phyloP scores from a whole-genome alignment of 2,797 vertebrate genomes.

The Gymnothorax reevesii region DNA sequence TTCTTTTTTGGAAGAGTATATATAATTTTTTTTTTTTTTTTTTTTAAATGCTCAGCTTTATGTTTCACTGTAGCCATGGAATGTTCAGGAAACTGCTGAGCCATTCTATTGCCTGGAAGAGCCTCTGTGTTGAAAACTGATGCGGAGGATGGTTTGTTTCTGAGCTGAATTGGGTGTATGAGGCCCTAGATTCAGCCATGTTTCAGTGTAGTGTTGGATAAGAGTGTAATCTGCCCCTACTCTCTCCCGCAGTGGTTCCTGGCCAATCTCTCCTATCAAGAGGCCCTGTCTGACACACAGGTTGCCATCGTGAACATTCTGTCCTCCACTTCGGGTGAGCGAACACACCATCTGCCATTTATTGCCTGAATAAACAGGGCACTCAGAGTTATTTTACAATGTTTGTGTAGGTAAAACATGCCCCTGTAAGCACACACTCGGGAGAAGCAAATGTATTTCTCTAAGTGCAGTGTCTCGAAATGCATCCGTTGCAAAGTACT shows the following conservation, averaged over 20 bases:
- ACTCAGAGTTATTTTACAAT: not conserved
- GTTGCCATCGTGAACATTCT: constrained; percentile 94
- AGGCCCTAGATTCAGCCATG: not conserved
- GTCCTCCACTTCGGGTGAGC: constrained; percentile 92
- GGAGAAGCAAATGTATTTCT: not conserved
- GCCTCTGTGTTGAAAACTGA: not conserved
- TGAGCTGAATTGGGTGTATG: not conserved
- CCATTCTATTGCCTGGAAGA: not conserved
- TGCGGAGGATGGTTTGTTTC: not conserved
- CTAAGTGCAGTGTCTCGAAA: not conserved
- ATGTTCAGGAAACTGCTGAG: not conserved
- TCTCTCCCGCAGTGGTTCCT: constrained; percentile 86
- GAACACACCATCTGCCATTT: not conserved
- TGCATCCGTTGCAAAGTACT: not conserved
- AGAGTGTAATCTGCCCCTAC: constrained; percentile 15
- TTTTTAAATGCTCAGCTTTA: not conserved
- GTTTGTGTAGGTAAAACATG: not conserved
- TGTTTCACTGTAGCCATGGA: not conserved
- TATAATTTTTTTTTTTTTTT: too few relatives aligned
- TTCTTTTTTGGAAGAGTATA: too few relatives aligned
- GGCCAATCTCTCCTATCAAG: constrained; percentile 95
- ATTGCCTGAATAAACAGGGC: not conserved
- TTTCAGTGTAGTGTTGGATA: not conserved
- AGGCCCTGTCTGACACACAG: constrained; percentile 91
- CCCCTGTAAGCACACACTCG: not conserved